These are phyloP conservation scores for Odontothrips loti DNA, from an alignment of 2,888 invertebrate genomes.

Conservation along the genomic window DNA sequence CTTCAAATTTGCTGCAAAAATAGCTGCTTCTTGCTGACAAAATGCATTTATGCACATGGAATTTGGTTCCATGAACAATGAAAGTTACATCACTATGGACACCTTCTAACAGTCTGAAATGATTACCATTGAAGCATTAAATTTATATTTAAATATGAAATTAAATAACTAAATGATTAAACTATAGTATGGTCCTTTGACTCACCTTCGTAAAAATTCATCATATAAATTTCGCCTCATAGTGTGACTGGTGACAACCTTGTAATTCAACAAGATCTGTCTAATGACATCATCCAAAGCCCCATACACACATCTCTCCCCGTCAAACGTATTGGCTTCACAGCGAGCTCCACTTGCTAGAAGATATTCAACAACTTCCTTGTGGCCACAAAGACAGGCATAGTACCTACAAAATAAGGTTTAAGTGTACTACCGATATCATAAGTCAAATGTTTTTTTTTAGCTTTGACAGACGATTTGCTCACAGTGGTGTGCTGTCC, in stretches of 20 bases:
- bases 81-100: slow-evolving; percentile 48
- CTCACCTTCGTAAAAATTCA: slow-evolving; percentile 47
- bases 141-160: not conserved
- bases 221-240: slow-evolving; percentile 49
- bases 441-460: not conserved
- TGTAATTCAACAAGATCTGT: slow-evolving; percentile 47
- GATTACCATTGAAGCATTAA: not conserved
- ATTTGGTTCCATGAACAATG: slow-evolving; percentile 44
- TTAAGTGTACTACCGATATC: not conserved
- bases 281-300: slow-evolving; percentile 50
- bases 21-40: slow-evolving; percentile 47
- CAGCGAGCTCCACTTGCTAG: slow-evolving; percentile 50
- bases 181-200: not conserved
- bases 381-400: slow-evolving; percentile 53
- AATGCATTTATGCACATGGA: slow-evolving; percentile 48
- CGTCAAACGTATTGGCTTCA: slow-evolving; percentile 54
- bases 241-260: slow-evolving; percentile 47
- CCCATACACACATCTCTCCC: slow-evolving; percentile 53
- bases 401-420: slow-evolving; percentile 46
- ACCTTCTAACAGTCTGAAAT: slow-evolving; percentile 39
- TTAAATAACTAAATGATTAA: no score
- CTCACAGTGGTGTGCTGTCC: slow-evolving; percentile 53
- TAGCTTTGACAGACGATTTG: slow-evolving; percentile 30
- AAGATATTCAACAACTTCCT: slow-evolving; percentile 49
- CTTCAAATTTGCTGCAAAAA: slow-evolving; percentile 47